phyloP scores from a whole-genome alignment of 2,113 vertebrate species.

The Engystomops pustulosus region DNA sequence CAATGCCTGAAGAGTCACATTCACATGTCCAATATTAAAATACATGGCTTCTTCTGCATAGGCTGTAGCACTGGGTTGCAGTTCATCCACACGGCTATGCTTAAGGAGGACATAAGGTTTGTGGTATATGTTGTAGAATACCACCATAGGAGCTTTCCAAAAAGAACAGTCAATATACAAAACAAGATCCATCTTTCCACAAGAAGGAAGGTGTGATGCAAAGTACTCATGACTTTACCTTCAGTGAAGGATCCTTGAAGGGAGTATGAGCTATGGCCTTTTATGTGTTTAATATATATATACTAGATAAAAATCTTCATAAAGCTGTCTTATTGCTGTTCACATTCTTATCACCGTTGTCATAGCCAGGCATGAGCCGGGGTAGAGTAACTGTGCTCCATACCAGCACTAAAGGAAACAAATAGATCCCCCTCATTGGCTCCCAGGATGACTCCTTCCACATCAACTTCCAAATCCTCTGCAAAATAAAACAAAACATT shows the following conservation, averaged over 20 bases:
- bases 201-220: not conserved
- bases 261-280: slow-evolving; percentile 1
- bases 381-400: slow-evolving; percentile 91
- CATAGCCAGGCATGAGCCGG: slow-evolving; percentile 75
- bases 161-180: not conserved
- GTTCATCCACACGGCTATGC: not conserved
- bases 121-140: not conserved
- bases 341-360: slow-evolving; percentile 56
- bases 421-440: slow-evolving; percentile 77
- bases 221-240: not conserved
- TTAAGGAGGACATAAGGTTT: not conserved
- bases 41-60: not conserved
- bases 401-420: slow-evolving; percentile 68
- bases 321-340: slow-evolving; percentile 35
- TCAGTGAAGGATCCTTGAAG: not conserved
- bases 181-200: not conserved
- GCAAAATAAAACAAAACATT: slow-evolving; percentile 46
- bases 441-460: slow-evolving; percentile 81
- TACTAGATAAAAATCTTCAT: slow-evolving; percentile 22
- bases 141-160: not conserved
- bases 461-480: slow-evolving; percentile 91
- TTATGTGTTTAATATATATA: not conserved
- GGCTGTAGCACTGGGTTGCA: no score
- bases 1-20: not conserved
- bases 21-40: not conserved